Evolutionary conservation across 2,888 invertebrate genomes (phyloP), one percentile per base, ranked within the genome.

Genomic region (Spatulosminthurus flaviceps): DNA sequence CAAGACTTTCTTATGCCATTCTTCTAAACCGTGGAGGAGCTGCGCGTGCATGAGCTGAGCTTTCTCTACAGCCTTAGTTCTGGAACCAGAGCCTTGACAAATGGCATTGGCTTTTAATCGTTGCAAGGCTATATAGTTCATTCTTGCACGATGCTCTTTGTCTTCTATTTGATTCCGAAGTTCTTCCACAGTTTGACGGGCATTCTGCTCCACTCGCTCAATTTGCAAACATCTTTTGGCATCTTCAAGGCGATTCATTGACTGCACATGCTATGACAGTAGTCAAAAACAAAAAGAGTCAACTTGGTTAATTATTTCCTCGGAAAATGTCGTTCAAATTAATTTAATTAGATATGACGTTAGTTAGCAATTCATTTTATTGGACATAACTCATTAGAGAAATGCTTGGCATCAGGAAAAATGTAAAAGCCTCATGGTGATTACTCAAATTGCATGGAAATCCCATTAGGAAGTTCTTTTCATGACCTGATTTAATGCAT

Each of bases 1-100:
- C 70, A 87, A 80, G 1, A 88, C 87, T 78, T 87, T 87, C 60
- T 87, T 87, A 80, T 88, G 87, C 88, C 88, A 88, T 79, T 86
- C 86, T 75, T 87, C 87, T 77, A 88, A 86, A 16, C 87, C 88
- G 61, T 86, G 83, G 26, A 87, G 86, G 29, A 88, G 82, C 78
- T 87, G 87, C 60, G 86, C 83, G 66, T 88, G 87, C 69, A 87
- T 83, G 67, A 86, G 83, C 73, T 86, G 86, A 0, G 87, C 88
- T 72, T 87, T 87, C 73, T 87, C 86, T 74, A 86, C 79, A 0
- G 82, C 81, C 61, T 82, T 74, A 22, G 80, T 80, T 60, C 82
- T 80, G 26, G 60, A 60, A 19, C 82, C 81, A 24, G 82, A 74
- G 0, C 83, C 83, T 81, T 81, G 80, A 16, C 77, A 76, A 2